phyloP scores from a whole-genome alignment of 2,113 vertebrate species.

The Muntiacus muntjak region DNA sequence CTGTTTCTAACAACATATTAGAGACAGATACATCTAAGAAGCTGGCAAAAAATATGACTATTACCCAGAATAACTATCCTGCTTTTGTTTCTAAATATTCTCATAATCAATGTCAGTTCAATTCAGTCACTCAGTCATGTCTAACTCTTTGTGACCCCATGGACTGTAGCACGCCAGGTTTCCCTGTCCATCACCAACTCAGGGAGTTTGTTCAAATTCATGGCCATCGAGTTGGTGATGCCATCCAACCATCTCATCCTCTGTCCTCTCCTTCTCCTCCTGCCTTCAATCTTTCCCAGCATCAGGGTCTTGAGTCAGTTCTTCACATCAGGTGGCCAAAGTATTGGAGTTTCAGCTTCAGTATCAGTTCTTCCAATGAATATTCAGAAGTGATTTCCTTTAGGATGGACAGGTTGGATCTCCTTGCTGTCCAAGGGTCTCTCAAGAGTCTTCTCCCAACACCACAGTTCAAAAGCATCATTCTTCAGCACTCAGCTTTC shows the following conservation, averaged over 20 bases:
- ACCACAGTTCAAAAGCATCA: not conserved
- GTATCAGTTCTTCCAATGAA: not conserved
- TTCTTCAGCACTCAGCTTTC: not conserved
- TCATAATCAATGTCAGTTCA: not conserved
- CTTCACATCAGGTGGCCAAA: not conserved
- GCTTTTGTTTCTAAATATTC: not conserved
- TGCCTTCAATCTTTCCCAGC: not conserved
- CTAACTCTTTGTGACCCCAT: not conserved
- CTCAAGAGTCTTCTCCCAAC: not conserved
- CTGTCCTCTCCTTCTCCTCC: not conserved
- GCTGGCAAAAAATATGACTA: not conserved
- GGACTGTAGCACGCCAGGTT: not conserved
- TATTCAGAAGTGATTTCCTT: not conserved
- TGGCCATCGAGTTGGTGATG: not conserved
- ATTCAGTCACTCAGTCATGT: not conserved
- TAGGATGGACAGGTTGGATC: not conserved
- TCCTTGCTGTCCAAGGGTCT: not conserved
- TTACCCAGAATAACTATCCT: constrained; percentile 7
- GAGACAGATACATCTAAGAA: not conserved
- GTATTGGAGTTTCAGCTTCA: not conserved
- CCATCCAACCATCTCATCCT: not conserved
- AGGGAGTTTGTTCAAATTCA: not conserved
- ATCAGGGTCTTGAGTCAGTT: not conserved
- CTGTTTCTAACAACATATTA: not conserved
- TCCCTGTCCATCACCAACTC: not conserved